These are phyloP conservation scores for Spinus pinus DNA, from an alignment of 2,797 vertebrate genomes.

Conservation along the genomic window DNA sequence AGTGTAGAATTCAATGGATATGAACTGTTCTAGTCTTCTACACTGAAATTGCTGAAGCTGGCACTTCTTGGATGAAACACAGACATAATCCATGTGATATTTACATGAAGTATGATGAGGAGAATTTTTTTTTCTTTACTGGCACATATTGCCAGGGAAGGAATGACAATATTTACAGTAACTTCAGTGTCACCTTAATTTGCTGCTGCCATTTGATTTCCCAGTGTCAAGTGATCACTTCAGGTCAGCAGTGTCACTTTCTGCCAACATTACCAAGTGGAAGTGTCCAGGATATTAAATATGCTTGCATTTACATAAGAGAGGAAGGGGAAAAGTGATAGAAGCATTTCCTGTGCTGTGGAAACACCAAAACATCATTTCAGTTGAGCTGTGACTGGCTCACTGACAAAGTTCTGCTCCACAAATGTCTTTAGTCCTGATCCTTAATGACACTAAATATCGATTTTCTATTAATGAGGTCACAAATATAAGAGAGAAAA, in stretches of 20 bases:
- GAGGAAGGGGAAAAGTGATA: constrained; percentile 34
- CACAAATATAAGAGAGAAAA: not conserved
- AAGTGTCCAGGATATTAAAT: not conserved
- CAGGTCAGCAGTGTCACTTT: not conserved
- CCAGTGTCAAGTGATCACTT: not conserved
- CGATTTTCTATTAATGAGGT: not conserved
- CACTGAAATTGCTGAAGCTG: not conserved
- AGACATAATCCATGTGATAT: not conserved
- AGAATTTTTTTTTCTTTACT: not conserved
- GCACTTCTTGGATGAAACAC: not conserved
- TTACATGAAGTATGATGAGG: not conserved
- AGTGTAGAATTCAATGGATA: not conserved
- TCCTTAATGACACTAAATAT: not conserved
- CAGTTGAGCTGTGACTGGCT: not conserved
- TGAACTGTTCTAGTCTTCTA: not conserved
- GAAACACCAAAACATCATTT: not conserved
- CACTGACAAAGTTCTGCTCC: not conserved
- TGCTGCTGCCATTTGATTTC: not conserved
- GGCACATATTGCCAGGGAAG: not conserved
- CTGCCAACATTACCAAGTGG: not conserved
- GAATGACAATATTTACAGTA: not conserved
- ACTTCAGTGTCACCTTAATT: not conserved
- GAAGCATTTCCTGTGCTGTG: not conserved
- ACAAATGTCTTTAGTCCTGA: not conserved
- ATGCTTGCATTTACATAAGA: not conserved